These are phyloP conservation scores for Chloroceryle inda DNA, from an alignment of 2,797 vertebrate genomes.

Conservation along the genomic window DNA sequence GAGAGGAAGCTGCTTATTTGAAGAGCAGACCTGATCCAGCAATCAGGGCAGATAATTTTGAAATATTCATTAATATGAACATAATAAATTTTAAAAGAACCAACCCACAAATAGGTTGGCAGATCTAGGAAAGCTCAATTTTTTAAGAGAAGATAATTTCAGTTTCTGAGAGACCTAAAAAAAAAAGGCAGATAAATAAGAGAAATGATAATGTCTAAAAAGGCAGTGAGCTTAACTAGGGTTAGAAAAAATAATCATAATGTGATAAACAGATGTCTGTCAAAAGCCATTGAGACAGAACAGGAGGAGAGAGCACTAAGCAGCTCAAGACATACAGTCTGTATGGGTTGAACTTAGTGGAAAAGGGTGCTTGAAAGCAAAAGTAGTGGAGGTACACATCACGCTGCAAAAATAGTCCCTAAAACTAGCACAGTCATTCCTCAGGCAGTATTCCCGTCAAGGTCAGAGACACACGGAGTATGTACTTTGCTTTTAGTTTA, in stretches of 20 bases:
- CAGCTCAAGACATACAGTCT: neutral
- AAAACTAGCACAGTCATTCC: neutral
- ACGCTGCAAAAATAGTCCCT: neutral
- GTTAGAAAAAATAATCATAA: neutral
- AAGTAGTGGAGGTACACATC: neutral
- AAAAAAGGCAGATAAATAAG: neutral
- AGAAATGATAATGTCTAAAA: neutral
- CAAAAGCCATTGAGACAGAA: neutral
- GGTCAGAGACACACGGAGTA: neutral
- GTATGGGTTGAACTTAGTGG: neutral
- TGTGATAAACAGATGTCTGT: neutral
- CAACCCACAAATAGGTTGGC: neutral
- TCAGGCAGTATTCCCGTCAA: neutral
- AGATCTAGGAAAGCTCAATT: neutral
- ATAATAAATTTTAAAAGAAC: neutral
- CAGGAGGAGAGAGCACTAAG: neutral
- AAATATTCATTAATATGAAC: constrained; percentile 13
- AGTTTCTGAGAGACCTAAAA: neutral
- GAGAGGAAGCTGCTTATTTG: neutral
- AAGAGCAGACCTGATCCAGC: constrained; percentile 23
- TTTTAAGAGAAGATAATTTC: neutral
- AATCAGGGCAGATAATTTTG: constrained; percentile 4
- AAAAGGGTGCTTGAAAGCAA: neutral
- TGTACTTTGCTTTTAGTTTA: neutral
- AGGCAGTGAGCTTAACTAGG: neutral